A percentile compares a stretch with the other conserved stretches of the same genome.
Evolutionary conservation across 2,113 vertebrate species (phyloP).

Genomic region (Brachyhypopomus occidentalis): DNA sequence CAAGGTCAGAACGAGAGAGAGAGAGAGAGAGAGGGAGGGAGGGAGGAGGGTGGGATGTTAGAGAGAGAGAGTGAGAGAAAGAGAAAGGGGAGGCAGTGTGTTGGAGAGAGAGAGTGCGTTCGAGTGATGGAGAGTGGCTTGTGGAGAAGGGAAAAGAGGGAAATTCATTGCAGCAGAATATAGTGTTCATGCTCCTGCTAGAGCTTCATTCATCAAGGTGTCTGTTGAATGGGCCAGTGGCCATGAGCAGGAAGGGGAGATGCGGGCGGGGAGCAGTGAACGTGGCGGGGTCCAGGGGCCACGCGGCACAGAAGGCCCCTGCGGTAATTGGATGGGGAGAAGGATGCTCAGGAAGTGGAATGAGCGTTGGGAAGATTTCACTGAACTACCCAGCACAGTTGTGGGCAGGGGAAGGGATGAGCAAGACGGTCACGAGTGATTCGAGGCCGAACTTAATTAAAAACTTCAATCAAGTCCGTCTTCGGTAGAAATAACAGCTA

Average conservation of each 20-base stretch:
- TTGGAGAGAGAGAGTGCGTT: not conserved
- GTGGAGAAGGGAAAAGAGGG: not conserved
- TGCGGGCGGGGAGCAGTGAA: constrained; percentile 64
- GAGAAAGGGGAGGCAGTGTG: not conserved
- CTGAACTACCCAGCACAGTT: constrained; percentile 16
- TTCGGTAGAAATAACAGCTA: constrained; percentile 37
- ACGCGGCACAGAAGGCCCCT: constrained; percentile 26
- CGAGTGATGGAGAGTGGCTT: not conserved
- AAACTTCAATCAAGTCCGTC: constrained; percentile 54
- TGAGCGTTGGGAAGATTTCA: constrained; percentile 33
- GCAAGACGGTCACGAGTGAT: constrained; percentile 34
- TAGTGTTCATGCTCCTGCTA: constrained; percentile 54
- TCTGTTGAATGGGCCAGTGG: constrained; percentile 53
- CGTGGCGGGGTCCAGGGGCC: constrained; percentile 24
- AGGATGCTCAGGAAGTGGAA: constrained; percentile 41
- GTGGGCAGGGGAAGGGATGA: not conserved
- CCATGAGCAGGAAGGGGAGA: constrained; percentile 43
- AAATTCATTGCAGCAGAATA: constrained; percentile 50
- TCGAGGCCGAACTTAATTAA: constrained; percentile 48
- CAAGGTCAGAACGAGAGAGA: constrained; percentile 54
- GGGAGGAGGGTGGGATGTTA: no score
- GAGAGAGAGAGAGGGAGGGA: constrained; percentile 5
- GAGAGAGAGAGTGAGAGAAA: not conserved
- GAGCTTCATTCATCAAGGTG: constrained; percentile 58
- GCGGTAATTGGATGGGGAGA: constrained; percentile 49